Conservation (phyloP, 2,113 vertebrate genomes). For the Aramus guarauna region DNA sequence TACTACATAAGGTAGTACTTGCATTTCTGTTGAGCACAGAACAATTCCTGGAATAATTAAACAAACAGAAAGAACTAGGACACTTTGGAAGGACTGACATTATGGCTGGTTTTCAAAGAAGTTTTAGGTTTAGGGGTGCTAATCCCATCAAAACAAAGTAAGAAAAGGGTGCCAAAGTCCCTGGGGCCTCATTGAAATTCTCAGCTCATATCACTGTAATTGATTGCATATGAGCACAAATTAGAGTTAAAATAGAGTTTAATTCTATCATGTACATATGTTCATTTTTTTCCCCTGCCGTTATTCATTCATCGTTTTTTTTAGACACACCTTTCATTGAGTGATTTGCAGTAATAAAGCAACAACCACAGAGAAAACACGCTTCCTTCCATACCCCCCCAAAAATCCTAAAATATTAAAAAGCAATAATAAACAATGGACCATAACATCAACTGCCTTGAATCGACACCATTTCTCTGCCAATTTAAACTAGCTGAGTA, state of each 20-base stretch:
- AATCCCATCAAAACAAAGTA: constrained; percentile 19
- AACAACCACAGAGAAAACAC: neutral
- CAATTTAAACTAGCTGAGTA: constrained; percentile 3
- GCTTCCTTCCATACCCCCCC: neutral
- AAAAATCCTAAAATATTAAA: constrained; percentile 18
- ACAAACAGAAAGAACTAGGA: neutral
- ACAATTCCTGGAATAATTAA: neutral
- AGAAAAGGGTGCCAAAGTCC: constrained; percentile 1
- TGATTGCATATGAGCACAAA: constrained; percentile 16
- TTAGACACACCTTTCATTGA: constrained; percentile 1
- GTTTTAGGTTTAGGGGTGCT: neutral
- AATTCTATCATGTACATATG: neutral
- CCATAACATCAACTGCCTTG: neutral
- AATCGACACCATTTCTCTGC: neutral
- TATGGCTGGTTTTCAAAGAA: neutral
- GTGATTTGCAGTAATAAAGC: neutral
- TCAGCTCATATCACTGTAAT: constrained; percentile 24
- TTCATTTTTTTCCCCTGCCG: neutral
- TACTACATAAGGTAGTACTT: neutral
- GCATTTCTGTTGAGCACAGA: neutral
- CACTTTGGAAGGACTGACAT: neutral
- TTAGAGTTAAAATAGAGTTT: constrained; percentile 27
- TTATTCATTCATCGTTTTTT: neutral
- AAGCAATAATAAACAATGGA: neutral
- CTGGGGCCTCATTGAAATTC: constrained; percentile 22